These are phyloP conservation scores for Dermatemys mawii DNA, from an alignment of 2,113 vertebrate species.

Conservation along the genomic window DNA sequence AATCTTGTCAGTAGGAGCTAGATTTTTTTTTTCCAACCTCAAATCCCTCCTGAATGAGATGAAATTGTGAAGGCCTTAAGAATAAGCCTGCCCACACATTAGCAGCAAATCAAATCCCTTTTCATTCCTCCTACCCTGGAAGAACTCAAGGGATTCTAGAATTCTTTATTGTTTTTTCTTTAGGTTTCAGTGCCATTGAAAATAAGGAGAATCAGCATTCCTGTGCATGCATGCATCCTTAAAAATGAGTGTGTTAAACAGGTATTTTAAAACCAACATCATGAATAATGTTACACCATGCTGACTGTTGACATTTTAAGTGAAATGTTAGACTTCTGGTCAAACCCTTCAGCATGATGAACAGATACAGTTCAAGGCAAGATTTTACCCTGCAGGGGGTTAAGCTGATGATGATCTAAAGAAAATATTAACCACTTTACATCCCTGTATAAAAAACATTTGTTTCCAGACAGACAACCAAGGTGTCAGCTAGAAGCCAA, in stretches of 20 bases:
- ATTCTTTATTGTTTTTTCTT: neutral
- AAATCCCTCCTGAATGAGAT: neutral
- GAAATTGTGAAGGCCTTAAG: neutral
- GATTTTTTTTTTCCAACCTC: neutral
- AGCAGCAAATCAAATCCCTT: neutral
- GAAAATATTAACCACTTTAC: conserved; percentile 1
- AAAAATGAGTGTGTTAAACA: neutral
- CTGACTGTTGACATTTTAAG: neutral
- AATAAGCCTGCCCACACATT: neutral
- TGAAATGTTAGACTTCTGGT: neutral
- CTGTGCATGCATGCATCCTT: neutral
- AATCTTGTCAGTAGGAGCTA: neutral
- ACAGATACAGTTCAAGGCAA: neutral
- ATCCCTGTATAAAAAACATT: neutral
- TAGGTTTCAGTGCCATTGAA: conserved; percentile 34
- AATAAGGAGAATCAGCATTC: neutral
- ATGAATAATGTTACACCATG: neutral
- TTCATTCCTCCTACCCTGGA: neutral
- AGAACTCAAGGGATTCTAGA: neutral
- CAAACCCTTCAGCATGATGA: neutral
- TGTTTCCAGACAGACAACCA: neutral
- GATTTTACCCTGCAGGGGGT: neutral
- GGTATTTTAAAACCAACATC: neutral
- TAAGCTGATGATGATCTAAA: conserved; percentile 21
- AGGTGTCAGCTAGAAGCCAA: conserved; percentile 4